These are phyloP conservation scores for Excalfactoria chinensis DNA, from an alignment of 2,113 vertebrate species.

Conservation along the genomic window DNA sequence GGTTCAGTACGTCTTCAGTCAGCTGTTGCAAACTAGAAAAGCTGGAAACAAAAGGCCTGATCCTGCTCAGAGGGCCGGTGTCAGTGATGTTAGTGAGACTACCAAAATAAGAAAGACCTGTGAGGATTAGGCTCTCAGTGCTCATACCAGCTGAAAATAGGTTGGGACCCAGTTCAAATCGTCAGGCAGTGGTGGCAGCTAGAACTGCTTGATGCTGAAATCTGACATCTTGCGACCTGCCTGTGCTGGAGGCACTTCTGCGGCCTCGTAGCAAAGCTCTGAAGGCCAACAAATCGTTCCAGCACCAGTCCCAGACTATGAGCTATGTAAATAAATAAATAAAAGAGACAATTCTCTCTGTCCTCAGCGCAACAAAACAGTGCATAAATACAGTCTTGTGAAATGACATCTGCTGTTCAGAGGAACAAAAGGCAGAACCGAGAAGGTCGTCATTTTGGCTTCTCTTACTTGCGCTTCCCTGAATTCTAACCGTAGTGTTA, in stretches of 20 bases:
- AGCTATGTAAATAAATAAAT: background rate
- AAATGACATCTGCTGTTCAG: background rate
- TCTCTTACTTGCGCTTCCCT: conserved; percentile 15
- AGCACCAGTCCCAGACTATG: background rate
- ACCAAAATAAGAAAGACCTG: background rate
- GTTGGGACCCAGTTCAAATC: background rate
- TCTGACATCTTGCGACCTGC: background rate
- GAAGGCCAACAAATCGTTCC: background rate
- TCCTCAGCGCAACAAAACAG: background rate
- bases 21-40: background rate
- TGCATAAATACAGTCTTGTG: background rate
- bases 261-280: background rate
- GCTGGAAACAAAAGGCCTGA: background rate
- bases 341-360: background rate
- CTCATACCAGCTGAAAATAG: background rate
- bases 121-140: background rate
- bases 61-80: background rate
- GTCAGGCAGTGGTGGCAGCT: background rate
- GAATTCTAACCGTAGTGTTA: background rate
- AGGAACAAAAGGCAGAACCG: background rate
- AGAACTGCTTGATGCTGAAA: conserved; percentile 9
- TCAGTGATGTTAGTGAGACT: background rate
- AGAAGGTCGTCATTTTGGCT: background rate
- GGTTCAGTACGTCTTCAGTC: background rate
- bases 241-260: background rate